Evolutionary conservation across 1,140 invertebrate species (phyloP).

Genomic region (Heliconius hermathena): DNA sequence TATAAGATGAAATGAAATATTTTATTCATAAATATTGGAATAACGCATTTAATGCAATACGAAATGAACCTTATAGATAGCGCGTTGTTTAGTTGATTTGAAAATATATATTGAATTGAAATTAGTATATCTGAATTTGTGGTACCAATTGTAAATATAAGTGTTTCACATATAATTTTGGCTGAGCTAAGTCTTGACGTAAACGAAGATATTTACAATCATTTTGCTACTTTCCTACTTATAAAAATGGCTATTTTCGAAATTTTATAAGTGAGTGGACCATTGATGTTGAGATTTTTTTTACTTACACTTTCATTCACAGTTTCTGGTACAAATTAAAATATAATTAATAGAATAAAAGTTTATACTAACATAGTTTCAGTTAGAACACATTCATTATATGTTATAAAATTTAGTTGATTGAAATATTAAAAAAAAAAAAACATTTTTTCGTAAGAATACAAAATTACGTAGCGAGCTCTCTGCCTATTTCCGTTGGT

Average conservation of each 20-base stretch:
- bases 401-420: not conserved
- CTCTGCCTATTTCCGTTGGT: conserved; percentile 29
- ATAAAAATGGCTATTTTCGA: conserved; percentile 32
- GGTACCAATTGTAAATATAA: conserved; percentile 49
- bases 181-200: conserved; percentile 21
- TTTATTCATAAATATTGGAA: conserved; percentile 1
- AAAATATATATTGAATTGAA: conserved; percentile 56
- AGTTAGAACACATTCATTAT: not conserved
- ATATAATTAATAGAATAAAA: not conserved
- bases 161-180: conserved; percentile 32
- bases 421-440: not conserved
- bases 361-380: not conserved
- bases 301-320: not conserved
- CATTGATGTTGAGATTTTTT: conserved; percentile 17
- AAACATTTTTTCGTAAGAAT: not conserved
- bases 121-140: conserved; percentile 45
- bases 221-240: conserved; percentile 34
- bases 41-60: conserved; percentile 67
- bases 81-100: conserved; percentile 51
- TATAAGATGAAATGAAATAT: not conserved
- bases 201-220: conserved; percentile 14
- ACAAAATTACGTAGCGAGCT: conserved; percentile 17
- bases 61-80: conserved; percentile 53
- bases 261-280: conserved; percentile 32
- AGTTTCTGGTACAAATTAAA: conserved; percentile 9